These are phyloP conservation scores for Drusus annulatus DNA, from an alignment of 1,140 invertebrate species.

Conservation along the genomic window DNA sequence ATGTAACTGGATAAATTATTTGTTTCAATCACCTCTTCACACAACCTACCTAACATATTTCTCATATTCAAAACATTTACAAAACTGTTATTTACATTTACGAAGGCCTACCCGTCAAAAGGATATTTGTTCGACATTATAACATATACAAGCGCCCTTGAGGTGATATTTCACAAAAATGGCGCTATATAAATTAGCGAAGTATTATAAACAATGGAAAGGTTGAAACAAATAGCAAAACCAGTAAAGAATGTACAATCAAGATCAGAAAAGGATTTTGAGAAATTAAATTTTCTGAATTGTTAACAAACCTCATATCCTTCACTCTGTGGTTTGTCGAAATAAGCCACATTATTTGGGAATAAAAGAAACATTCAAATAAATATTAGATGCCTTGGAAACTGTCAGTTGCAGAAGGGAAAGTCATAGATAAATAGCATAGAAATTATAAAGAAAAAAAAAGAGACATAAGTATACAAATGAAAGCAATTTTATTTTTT, in stretches of 20 bases:
- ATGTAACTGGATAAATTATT: no score
- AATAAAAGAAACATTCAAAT: constrained; percentile 58
- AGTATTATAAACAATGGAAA: background rate
- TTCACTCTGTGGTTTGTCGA: constrained; percentile 71
- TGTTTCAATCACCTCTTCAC: no score
- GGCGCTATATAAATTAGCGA: no score
- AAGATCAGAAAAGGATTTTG: constrained; percentile 31
- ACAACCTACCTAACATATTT: no score
- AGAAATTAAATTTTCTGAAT: constrained; percentile 12
- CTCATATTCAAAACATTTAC: no score
- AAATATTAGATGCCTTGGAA: constrained; percentile 53
- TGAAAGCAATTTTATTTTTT: no score
- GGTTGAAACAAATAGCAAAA: background rate
- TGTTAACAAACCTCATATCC: constrained; percentile 81
- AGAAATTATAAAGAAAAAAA: background rate
- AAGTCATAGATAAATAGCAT: constrained; percentile 17
- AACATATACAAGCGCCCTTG: no score
- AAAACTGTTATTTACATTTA: no score
- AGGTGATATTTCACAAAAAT: no score
- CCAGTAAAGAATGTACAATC: background rate
- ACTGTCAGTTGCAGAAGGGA: background rate
- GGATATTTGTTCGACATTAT: background rate
- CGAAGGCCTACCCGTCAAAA: no score
- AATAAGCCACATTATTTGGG: constrained; percentile 52
- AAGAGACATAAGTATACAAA: no score